Evolutionary conservation across 2,113 vertebrate genomes (phyloP).

Genomic region (Manacus vitellinus): DNA sequence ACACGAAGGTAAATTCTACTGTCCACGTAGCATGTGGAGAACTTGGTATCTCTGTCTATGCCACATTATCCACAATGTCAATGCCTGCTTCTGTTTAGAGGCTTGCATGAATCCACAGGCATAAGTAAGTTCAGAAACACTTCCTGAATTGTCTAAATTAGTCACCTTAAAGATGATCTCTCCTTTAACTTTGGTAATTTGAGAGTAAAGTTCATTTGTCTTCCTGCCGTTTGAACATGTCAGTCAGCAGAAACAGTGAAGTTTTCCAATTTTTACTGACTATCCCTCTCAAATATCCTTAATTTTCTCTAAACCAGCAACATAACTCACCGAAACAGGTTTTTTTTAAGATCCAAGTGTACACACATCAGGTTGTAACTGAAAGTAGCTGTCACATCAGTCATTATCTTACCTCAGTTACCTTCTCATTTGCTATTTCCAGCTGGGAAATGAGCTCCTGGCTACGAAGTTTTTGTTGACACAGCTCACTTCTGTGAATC

Average conservation of each 20-base stretch:
- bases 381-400: not conserved
- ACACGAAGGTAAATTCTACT: not conserved
- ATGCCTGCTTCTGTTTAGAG: not conserved
- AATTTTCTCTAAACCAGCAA: not conserved
- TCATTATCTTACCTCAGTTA: slow-evolving; percentile 81
- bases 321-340: not conserved
- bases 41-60: not conserved
- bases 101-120: not conserved
- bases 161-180: not conserved
- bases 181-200: not conserved
- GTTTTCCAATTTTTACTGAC: not conserved
- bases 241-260: not conserved
- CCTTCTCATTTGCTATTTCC: slow-evolving; percentile 81
- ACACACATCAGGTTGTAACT: not conserved
- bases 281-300: not conserved
- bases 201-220: not conserved
- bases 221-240: not conserved
- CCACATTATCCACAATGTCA: not conserved
- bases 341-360: not conserved
- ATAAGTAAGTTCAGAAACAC: not conserved
- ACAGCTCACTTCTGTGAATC: slow-evolving; percentile 84
- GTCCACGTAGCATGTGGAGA: not conserved
- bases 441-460: slow-evolving; percentile 85
- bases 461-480: slow-evolving; percentile 83
- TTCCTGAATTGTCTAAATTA: not conserved